Base-by-base conservation (phyloP, 2,113 vertebrate species). In the Chunga burmeisteri region DNA sequence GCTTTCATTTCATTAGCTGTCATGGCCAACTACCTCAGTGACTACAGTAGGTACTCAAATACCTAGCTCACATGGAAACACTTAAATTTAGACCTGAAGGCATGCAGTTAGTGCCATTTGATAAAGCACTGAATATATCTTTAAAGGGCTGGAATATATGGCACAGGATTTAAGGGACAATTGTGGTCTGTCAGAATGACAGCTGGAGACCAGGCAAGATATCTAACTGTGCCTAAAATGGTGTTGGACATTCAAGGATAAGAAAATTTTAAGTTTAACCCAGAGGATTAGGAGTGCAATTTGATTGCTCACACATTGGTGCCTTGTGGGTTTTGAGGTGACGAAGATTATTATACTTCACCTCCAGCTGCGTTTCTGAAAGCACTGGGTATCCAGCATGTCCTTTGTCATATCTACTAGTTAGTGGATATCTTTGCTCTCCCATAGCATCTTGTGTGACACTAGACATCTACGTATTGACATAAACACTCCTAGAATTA, bases 261-360 rank as follows among this genome's bases (percentile, higher is more conserved):
- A 50, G 44, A 70, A 82, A 59, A 59, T 53, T 9, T 53, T 59
- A 36, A 50, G 13, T 74, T 61, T 71, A 46, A 65, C 7, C 7
- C 5, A 30, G 22, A 20, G 13, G 3, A 17, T 61, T 55, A 59
- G 16, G 7, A 70, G 8, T 1, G 7, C 19, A 36, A n/a, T 59
- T 82, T 0, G 3, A 9, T 18, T 70, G 10, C 3, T 18, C 17
- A n/a, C 7, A 20, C 6, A 21, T 21, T 68, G 14, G 1, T n/a
- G 23, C 7, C n/a, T 44, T 68, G 49, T 49, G 22, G 5, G 2
- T 73, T 92, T 58, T 82, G 27, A 74, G 26, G 17, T 29, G 49
- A 63, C 36, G 40, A 74, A 50, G 16, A 42, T 14, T 92, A 65
- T 59, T 63, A 7, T 25, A 23, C 9, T 6, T 83, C 10, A 23